Base-by-base conservation (phyloP, 2,113 vertebrate genomes). In the Oryzias curvinotus region DNA sequence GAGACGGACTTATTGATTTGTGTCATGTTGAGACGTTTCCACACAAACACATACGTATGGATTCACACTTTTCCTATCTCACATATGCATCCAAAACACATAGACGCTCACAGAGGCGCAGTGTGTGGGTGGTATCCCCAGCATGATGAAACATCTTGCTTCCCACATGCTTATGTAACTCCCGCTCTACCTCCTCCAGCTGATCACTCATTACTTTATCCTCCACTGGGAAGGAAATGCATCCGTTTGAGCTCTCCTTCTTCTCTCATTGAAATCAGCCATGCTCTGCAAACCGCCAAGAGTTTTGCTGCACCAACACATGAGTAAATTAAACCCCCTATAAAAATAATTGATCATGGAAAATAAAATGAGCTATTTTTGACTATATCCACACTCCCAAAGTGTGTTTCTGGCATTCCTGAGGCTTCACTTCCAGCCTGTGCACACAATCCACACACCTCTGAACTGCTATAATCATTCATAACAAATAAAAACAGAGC, bases 91-190 rank as follows among this genome's bases (percentile, higher is more conserved):
- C 44, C 57, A 75, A 25, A 46, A 65, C 68, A 80, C 65, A 72
- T 64, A 66, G 30, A 42, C 58, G 56, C 69, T 64, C 57, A 67
- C 28, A 62, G 36, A 61, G 52, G 57, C 26, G 42, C 75, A 78
- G 80, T 59, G 73, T 62, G 89, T 88, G 85, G 84, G 90, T 65
- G 84, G 81, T 62, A 76, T 86, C 77, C 80, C 74, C 75, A 59
- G 79, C 48, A 54, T 78, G 75, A 75, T 74, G 77, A 88, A 90
- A 88, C 88, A 91, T 91, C 86, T 89, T 89, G 76, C 90, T 85
- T 84, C 90, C 91, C 89, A 91, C 90, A 86, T 87, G 78, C 87
- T 92, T 92, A 92, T 84, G 80, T 91, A 92, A 91, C 88, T 85
- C 80, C 64, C 80, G 85, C 78, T 85, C 75, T 65, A 74, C 75